A percentile compares a stretch with the other conserved stretches of the same genome.
These are phyloP conservation scores for Parnassius smintheus DNA, from an alignment of 2,888 invertebrate genomes.

Conservation along the genomic window DNA sequence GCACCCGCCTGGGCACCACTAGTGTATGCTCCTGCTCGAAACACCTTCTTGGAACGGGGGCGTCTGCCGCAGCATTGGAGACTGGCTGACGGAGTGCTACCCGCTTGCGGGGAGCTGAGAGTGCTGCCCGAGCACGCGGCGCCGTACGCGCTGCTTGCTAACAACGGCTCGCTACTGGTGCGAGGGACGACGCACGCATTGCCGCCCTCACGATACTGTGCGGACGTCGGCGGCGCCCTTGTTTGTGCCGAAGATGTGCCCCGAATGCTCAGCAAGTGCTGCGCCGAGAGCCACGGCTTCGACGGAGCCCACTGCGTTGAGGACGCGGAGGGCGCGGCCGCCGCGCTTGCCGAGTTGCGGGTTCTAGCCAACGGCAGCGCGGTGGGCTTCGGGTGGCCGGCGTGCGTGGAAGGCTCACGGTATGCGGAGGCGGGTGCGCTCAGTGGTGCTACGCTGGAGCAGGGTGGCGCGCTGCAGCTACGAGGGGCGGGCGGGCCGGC, in stretches of 20 bases:
- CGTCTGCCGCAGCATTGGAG: conserved; percentile 75
- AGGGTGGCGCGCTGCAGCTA: conserved; percentile 79
- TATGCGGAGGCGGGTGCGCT: conserved; percentile 82
- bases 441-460: conserved; percentile 68
- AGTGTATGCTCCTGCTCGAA: conserved; percentile 78
- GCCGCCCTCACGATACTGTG: conserved; percentile 83
- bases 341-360: conserved; percentile 56
- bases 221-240: conserved; percentile 84
- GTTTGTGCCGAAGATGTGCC: conserved; percentile 78
- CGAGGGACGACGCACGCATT: conserved; percentile 67
- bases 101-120: conserved; percentile 51
- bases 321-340: conserved; percentile 45
- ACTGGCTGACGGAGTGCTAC: conserved; percentile 59
- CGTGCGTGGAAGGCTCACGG: conserved; percentile 69
- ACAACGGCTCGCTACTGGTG: conserved; percentile 83
- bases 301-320: conserved; percentile 76
- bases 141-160: conserved; percentile 80
- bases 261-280: conserved; percentile 83
- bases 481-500: conserved; percentile 60
- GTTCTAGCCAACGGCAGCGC: conserved; percentile 55
- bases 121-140: conserved; percentile 63
- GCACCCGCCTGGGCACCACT: conserved; percentile 77
- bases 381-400: conserved; percentile 78
- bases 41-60: conserved; percentile 59
- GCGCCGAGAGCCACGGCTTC: conserved; percentile 84